Base-by-base conservation (phyloP, 2,888 invertebrate species). In the Ferdinandea cuprea region DNA sequence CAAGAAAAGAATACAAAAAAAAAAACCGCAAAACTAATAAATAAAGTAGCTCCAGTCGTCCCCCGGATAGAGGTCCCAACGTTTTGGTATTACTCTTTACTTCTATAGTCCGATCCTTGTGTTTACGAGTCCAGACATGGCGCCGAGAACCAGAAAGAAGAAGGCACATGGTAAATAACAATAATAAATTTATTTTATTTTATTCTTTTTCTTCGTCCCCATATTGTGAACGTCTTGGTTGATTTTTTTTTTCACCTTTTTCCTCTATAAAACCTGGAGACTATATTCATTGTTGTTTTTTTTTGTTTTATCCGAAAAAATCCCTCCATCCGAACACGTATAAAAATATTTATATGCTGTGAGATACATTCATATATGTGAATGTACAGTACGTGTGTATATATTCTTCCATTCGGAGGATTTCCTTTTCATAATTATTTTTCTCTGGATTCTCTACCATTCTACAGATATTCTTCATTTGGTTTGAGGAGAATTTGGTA, bases 131-230 rank as follows among this genome's bases (percentile, higher is more conserved):
- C 86, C 89, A 91, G 90, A 90, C 90, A 91, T 91, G 91, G 91
- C 91, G 91, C 91, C 91, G 90, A 91, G 89, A 89, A 89, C 90
- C 88, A 90, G 91, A 91, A 91, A 90, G 89, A 91, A 91, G 90
- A 91, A 91, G 90, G 91, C 91, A 88, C 90, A 91, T 89, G 91
- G 91, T 91, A 91, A 91, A 90, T 90, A 89, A 89, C 88, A 89
- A 89, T 88, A 89, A 88, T 87, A 89, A 88, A 88, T 83, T 83
- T 83, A 83, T 83, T 78, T 83, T 83, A 83, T 83, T 74, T 79
- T 84, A 79, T 74, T 84, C 58, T 65, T 71, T 50, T 37, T 42
- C 56, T 2, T 65, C n/a, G 37, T 73, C 52, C 50, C 68, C 68
- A 35, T 59, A 35, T 58, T 32, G 35, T 58, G 28, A 44, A 46